A percentile compares a stretch with the other conserved stretches of the same genome.
phyloP scores from a whole-genome alignment of 37 sponge, comb jelly and placozoan genomes.

The Spongilla lacustris region DNA sequence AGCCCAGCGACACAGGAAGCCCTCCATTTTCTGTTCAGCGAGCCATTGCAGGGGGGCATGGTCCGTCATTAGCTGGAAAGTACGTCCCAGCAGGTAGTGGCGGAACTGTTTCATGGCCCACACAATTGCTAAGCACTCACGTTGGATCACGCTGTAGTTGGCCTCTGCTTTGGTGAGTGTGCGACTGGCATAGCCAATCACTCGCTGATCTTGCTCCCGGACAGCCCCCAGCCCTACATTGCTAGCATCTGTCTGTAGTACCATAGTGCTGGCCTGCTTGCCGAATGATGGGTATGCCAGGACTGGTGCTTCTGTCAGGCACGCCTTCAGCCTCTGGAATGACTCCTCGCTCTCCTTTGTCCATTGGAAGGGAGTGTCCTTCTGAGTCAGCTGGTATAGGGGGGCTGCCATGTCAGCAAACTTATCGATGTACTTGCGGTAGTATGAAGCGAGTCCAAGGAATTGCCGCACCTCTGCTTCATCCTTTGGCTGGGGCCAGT shows the following conservation, averaged over 20 bases:
- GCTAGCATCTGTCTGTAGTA: constrained; percentile 79
- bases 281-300: constrained; percentile 52
- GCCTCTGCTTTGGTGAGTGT: constrained; percentile 17
- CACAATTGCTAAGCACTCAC: constrained; percentile 45
- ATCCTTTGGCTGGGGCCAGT: constrained; percentile 42
- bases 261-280: constrained; percentile 14
- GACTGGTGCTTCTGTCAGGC: constrained; percentile 45
- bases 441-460: constrained; percentile 64
- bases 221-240: constrained; percentile 54
- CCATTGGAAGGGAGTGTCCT: constrained; percentile 34
- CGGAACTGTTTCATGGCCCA: constrained; percentile 43
- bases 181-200: neutral
- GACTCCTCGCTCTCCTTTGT: constrained; percentile 19
- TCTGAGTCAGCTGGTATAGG: constrained; percentile 42
- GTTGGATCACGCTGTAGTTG: constrained; percentile 50
- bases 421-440: constrained; percentile 47
- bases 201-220: constrained; percentile 47
- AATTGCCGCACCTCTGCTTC: constrained; percentile 33
- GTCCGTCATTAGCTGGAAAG: constrained; percentile 15
- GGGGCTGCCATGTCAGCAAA: constrained; percentile 66
- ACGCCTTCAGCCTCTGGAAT: constrained; percentile 39
- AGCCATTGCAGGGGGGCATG: constrained; percentile 39
- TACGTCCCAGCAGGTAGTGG: constrained; percentile 43
- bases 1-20: constrained; percentile 30
- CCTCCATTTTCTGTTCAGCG: constrained; percentile 53